Evolutionary conservation across 2,113 vertebrate species (phyloP).

Genomic region (Rhinolophus ferrumequinum): DNA sequence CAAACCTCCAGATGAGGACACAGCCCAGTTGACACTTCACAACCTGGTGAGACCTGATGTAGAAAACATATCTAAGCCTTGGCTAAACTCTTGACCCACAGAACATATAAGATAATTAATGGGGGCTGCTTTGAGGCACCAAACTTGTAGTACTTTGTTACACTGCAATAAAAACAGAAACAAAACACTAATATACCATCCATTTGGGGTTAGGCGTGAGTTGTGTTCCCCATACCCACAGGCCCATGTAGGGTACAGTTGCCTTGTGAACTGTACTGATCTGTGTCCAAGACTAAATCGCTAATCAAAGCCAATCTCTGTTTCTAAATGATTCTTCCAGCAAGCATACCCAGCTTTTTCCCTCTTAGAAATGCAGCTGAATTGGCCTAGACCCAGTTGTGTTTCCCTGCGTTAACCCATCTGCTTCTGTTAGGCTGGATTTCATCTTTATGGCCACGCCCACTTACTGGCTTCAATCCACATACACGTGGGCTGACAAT

Average conservation of each 20-base stretch:
- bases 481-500: too few species aligned
- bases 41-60: neutral
- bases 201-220: neutral
- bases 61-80: neutral
- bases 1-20: neutral
- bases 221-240: rapidly evolving
- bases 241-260: rapidly evolving
- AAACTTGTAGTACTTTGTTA: neutral
- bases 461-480: neutral
- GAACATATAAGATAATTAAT: neutral
- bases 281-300: too few species aligned
- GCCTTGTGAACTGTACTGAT: neutral
- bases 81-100: neutral
- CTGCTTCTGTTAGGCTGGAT: neutral
- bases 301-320: neutral
- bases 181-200: neutral
- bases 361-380: neutral
- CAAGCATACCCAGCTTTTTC: neutral
- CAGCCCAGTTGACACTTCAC: neutral
- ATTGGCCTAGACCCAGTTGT: neutral
- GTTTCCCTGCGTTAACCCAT: neutral
- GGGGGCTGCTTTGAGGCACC: too few species aligned
- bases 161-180: neutral
- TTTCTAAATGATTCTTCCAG: neutral
- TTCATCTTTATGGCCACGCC: rapidly evolving